Conservation (phyloP, 2,888 invertebrate species). For the Trachelus stipa region DNA sequence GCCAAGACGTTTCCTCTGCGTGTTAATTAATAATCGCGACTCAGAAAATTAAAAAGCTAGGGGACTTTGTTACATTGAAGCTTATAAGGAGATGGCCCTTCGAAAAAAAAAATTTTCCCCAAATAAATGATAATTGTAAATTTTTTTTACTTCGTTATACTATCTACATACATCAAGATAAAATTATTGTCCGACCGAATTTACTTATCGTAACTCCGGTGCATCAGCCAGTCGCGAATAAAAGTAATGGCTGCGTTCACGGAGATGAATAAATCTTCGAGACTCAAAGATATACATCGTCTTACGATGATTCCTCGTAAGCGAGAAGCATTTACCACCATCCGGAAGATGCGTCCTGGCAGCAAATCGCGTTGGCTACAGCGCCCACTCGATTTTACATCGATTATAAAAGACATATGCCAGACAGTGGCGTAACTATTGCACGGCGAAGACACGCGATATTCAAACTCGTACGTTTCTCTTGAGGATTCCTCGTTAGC, state of each 20-base stretch:
- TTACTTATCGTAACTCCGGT: not conserved
- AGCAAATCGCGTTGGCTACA: not conserved
- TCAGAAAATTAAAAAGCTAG: not conserved
- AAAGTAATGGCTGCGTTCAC: not conserved
- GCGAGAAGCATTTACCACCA: not conserved
- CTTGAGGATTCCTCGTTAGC: not conserved
- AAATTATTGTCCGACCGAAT: not conserved
- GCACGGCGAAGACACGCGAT: not conserved
- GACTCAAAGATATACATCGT: not conserved
- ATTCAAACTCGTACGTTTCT: not conserved
- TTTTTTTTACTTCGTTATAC: not conserved
- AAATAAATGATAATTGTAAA: too few species aligned
- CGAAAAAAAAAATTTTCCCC: not conserved
- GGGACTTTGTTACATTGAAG: not conserved
- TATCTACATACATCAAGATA: not conserved
- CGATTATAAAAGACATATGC: not conserved
- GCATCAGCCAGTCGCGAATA: not conserved
- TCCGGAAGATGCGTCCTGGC: not conserved
- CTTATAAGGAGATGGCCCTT: not conserved
- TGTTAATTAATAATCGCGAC: not conserved
- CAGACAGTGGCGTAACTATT: not conserved
- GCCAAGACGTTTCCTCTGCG: not conserved
- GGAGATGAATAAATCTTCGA: not conserved
- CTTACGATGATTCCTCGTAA: not conserved
- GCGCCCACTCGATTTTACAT: not conserved